phyloP scores from a whole-genome alignment of 2,888 invertebrate species.

The Xiphydria camelus region DNA sequence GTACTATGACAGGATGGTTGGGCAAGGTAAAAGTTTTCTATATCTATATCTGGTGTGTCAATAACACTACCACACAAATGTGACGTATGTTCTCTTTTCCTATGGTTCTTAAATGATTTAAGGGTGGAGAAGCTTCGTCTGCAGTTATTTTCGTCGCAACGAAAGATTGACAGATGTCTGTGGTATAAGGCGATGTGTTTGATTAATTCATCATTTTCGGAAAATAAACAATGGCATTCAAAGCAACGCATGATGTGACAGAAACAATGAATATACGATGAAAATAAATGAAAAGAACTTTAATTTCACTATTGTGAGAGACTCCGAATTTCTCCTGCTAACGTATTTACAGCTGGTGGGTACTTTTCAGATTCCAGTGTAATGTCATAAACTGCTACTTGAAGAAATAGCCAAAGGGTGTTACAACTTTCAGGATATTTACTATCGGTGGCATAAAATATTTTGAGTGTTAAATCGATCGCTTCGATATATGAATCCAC shows the following conservation, averaged over 20 bases:
- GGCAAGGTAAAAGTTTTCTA: no score
- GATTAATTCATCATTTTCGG: not conserved
- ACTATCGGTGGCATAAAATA: slow-evolving; percentile 11
- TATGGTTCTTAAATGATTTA: not conserved
- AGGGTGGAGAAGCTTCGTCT: not conserved
- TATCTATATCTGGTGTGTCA: no score
- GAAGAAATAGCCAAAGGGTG: slow-evolving; percentile 12
- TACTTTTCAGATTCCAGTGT: slow-evolving; percentile 3
- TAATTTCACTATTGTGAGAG: not conserved
- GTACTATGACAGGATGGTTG: no score
- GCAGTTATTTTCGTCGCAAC: not conserved
- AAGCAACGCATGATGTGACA: slow-evolving; percentile 2
- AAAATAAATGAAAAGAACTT: no score
- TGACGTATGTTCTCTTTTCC: not conserved
- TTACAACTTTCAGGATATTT: slow-evolving; percentile 4
- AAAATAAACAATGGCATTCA: slow-evolving; percentile 2
- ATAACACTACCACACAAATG: no score
- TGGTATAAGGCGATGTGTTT: slow-evolving; percentile 1
- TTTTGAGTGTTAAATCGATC: slow-evolving; percentile 8
- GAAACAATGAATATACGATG: no score
- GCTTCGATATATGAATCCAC: slow-evolving; percentile 1
- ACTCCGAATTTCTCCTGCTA: slow-evolving; percentile 1
- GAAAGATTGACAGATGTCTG: slow-evolving; percentile 3
- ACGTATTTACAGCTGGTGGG: not conserved
- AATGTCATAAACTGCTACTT: slow-evolving; percentile 10